These are phyloP conservation scores for Dascyllus trimaculatus DNA, from an alignment of 2,113 vertebrate species.

Conservation along the genomic window DNA sequence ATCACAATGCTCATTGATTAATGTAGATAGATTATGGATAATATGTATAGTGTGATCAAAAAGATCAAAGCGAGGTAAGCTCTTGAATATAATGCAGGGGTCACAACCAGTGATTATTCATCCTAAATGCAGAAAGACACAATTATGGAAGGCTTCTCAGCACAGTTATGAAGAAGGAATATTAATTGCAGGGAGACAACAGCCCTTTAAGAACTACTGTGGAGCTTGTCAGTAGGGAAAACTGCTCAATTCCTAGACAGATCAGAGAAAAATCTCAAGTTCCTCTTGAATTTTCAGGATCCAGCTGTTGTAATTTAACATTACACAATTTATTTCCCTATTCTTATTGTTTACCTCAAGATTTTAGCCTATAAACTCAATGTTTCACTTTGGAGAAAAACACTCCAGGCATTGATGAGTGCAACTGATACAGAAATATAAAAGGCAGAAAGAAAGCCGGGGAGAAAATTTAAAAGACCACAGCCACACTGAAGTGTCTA, in stretches of 20 bases:
- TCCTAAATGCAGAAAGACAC: not conserved
- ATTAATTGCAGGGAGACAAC: not conserved
- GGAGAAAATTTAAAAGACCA: too few relatives aligned
- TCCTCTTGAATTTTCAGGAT: too few relatives aligned
- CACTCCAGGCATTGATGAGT: too few relatives aligned
- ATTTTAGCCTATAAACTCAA: too few relatives aligned
- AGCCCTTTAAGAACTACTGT: not conserved
- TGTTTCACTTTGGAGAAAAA: too few relatives aligned
- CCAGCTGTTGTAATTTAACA: not conserved
- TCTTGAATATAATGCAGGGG: slow-evolving; percentile 19
- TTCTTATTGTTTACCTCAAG: too few relatives aligned
- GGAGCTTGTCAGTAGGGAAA: not conserved
- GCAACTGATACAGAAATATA: too few relatives aligned
- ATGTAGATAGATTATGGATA: slow-evolving; percentile 25
- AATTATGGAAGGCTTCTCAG: slow-evolving; percentile 15
- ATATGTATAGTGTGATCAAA: slow-evolving; percentile 22
- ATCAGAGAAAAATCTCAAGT: not conserved
- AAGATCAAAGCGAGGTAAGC: slow-evolving; percentile 27
- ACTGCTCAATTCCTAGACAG: not conserved
- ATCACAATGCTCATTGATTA: slow-evolving; percentile 21
- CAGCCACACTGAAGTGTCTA: too few relatives aligned
- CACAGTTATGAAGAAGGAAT: not conserved
- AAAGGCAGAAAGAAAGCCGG: too few relatives aligned
- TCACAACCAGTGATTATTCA: slow-evolving; percentile 26
- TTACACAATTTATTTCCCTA: not conserved